Conservation (phyloP, 2,888 invertebrate genomes). For the Hypolimnas misippus region DNA sequence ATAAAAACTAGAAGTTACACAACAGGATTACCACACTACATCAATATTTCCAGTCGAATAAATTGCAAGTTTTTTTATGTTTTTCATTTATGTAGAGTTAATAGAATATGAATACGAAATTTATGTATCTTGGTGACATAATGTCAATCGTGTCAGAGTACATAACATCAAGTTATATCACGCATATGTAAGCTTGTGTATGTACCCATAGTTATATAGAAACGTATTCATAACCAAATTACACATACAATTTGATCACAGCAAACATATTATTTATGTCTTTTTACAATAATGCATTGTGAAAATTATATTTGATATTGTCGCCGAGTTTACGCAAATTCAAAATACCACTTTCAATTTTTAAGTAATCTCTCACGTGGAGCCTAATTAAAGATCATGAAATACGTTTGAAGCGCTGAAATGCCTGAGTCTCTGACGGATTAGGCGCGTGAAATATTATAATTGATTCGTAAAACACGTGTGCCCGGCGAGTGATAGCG, state of each 20-base stretch:
- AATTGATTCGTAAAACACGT: conserved; percentile 52
- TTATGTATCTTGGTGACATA: conserved; percentile 18
- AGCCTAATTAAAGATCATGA: conserved; percentile 28
- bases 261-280: no score
- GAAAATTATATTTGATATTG: background rate
- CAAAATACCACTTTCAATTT: conserved; percentile 23
- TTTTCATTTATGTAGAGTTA: conserved; percentile 24
- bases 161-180: conserved; percentile 7
- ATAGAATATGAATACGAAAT: conserved; percentile 32
- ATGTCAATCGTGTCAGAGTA: conserved; percentile 11
- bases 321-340: background rate
- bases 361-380: conserved; percentile 19
- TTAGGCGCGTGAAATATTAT: conserved; percentile 41
- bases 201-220: background rate
- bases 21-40: conserved; percentile 23
- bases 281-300: no score
- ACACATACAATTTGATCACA: no score
- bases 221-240: background rate
- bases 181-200: background rate
- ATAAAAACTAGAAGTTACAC: conserved; percentile 27
- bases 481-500: conserved; percentile 49
- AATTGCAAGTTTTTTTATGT: conserved; percentile 27
- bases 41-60: conserved; percentile 20
- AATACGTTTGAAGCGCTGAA: conserved; percentile 11
- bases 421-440: background rate